A percentile compares a stretch with the other conserved stretches of the same genome.
Conservation (phyloP, 2,113 vertebrate genomes). For the Vulpes ferrilata region DNA sequence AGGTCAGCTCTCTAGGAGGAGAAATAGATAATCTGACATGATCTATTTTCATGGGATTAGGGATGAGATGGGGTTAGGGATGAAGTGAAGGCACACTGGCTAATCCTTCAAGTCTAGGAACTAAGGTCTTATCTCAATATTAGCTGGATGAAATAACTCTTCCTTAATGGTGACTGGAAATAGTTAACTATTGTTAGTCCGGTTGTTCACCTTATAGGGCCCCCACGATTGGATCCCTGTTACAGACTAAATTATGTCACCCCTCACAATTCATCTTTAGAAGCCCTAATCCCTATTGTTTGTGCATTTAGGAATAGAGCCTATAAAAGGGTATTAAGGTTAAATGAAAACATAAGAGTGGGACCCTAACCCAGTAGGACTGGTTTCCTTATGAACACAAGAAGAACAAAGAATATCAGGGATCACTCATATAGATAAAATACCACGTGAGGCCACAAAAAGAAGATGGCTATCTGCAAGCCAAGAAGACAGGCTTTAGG, state of each 20-base stretch:
- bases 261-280: not conserved
- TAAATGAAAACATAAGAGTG: not conserved
- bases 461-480: not conserved
- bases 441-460: not conserved
- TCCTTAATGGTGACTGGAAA: not conserved
- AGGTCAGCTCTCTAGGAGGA: not conserved
- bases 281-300: not conserved
- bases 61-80: accelerated
- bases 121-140: not conserved
- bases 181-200: no score
- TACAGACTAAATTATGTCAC: not conserved
- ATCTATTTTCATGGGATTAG: not conserved
- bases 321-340: not conserved
- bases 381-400: not conserved
- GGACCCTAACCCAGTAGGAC: not conserved
- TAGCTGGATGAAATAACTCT: not conserved
- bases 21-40: not conserved
- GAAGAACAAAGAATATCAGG: not conserved
- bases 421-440: not conserved
- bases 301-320: not conserved
- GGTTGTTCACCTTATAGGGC: not conserved
- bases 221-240: not conserved
- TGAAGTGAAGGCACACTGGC: not conserved
- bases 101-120: not conserved
- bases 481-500: not conserved